These are phyloP conservation scores for Oryctes rhinoceros DNA, from an alignment of 1,140 invertebrate genomes.

Conservation along the genomic window DNA sequence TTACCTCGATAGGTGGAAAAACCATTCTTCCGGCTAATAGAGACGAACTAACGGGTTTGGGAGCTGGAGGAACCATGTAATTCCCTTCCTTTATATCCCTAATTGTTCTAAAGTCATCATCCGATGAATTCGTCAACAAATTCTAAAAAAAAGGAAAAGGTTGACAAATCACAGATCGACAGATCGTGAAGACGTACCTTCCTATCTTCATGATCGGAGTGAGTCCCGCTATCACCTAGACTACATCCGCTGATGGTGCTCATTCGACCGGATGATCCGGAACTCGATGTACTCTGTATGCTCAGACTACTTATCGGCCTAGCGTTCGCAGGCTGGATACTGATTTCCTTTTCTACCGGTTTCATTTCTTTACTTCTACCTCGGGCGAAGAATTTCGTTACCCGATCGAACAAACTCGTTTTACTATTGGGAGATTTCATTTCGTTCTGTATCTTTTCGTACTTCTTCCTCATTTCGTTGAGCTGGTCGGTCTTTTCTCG, in stretches of 20 bases:
- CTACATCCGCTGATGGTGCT: slow-evolving; percentile 79
- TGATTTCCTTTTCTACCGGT: slow-evolving; percentile 37
- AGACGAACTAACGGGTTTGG: slow-evolving; percentile 53
- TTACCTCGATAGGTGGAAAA: slow-evolving; percentile 40
- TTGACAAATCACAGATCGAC: not conserved
- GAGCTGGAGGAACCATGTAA: slow-evolving; percentile 54
- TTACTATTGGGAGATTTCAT: slow-evolving; percentile 74
- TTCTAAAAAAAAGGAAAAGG: slow-evolving; percentile 49
- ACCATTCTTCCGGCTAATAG: slow-evolving; percentile 11
- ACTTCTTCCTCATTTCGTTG: slow-evolving; percentile 79
- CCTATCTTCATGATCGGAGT: slow-evolving; percentile 82
- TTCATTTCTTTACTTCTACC: slow-evolving; percentile 52
- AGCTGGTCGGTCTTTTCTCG: slow-evolving; percentile 85
- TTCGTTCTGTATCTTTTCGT: slow-evolving; percentile 80
- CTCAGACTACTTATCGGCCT: slow-evolving; percentile 79
- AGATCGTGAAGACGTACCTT: slow-evolving; percentile 63
- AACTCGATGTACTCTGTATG: slow-evolving; percentile 76
- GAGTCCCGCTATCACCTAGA: slow-evolving; percentile 82
- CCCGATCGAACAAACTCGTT: slow-evolving; percentile 79
- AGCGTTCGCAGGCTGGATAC: not conserved
- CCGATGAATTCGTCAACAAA: slow-evolving; percentile 48
- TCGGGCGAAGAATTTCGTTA: slow-evolving; percentile 79
- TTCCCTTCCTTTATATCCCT: slow-evolving; percentile 52
- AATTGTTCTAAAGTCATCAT: slow-evolving; percentile 53
- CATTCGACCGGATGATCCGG: slow-evolving; percentile 79